Conservation (phyloP, 2,888 invertebrate species). For the Bugula neritina region DNA sequence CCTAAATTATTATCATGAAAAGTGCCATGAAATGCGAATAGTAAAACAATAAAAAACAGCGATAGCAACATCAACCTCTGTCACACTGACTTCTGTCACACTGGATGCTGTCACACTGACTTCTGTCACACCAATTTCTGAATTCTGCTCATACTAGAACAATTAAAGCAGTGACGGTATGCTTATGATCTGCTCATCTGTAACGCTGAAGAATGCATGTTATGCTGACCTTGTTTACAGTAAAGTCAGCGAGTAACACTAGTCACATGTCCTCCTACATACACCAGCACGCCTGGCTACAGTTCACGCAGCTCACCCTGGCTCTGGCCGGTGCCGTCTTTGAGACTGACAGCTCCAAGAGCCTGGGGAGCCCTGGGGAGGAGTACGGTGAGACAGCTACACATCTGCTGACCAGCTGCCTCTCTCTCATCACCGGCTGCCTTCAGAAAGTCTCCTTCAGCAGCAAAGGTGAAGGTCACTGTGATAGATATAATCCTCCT, state of each 20-base stretch:
- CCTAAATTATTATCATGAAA: too few species aligned
- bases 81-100: too few species aligned
- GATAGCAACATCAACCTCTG: too few species aligned
- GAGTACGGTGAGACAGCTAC: slow-evolving; percentile 44
- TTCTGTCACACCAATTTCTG: too few species aligned
- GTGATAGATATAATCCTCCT: neutral
- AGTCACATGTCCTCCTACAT: slow-evolving; percentile 44
- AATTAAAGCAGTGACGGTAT: too few species aligned
- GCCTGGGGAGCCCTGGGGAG: slow-evolving; percentile 33
- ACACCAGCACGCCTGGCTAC: slow-evolving; percentile 51
- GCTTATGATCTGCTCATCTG: too few species aligned
- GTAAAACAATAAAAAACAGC: too few species aligned
- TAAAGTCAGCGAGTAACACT: slow-evolving; percentile 16
- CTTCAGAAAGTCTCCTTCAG: slow-evolving; percentile 35
- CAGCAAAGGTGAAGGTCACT: neutral
- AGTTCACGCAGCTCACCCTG: slow-evolving; percentile 45
- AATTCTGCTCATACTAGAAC: too few species aligned
- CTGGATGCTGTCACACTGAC: too few species aligned
- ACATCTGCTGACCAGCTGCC: slow-evolving; percentile 43
- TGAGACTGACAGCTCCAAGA: slow-evolving; percentile 29
- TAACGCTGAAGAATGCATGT: too few species aligned
- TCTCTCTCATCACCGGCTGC: slow-evolving; percentile 40
- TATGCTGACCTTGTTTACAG: neutral
- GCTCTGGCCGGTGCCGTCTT: slow-evolving; percentile 42
- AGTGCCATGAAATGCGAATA: too few species aligned